These are phyloP conservation scores for Blennius ocellaris DNA, from an alignment of 2,113 vertebrate species.

Conservation along the genomic window DNA sequence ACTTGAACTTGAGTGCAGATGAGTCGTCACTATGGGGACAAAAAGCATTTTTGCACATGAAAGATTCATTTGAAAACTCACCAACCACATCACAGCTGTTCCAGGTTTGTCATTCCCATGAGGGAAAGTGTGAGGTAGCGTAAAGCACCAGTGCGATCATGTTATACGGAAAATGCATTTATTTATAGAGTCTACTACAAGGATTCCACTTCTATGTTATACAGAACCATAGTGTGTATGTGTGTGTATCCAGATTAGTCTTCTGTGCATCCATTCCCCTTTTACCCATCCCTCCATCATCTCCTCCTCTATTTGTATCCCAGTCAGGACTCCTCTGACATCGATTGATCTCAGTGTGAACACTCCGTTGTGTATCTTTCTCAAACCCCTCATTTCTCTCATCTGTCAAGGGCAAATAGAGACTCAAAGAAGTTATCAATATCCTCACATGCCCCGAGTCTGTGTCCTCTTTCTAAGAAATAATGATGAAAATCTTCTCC, in stretches of 20 bases:
- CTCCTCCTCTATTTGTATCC: conserved; percentile 12
- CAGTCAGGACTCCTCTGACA: conserved; percentile 25
- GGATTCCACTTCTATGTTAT: conserved; percentile 35
- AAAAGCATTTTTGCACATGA: conserved; percentile 56
- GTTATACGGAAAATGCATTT: conserved; percentile 46
- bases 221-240: not conserved
- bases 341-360: conserved; percentile 47
- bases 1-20: conserved; percentile 67
- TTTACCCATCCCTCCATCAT: conserved; percentile 1
- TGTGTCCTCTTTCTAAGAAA: not conserved
- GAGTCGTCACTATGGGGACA: conserved; percentile 30
- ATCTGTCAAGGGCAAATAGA: conserved; percentile 32
- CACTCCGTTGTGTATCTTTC: conserved; percentile 25
- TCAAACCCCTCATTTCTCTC: conserved; percentile 29
- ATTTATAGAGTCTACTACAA: conserved; percentile 49
- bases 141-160: conserved; percentile 28
- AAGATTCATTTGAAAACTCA: conserved; percentile 68
- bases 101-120: conserved; percentile 43
- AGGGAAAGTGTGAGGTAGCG: conserved; percentile 37
- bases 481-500: not conserved
- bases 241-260: not conserved
- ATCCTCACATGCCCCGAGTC: conserved; percentile 4
- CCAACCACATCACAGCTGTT: conserved; percentile 50
- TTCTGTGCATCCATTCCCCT: not conserved
- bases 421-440: conserved; percentile 39